Evolutionary conservation across 1,140 invertebrate species (phyloP), one percentile per base, ranked within the genome.

Genomic region (Sesamia nonagrioides): DNA sequence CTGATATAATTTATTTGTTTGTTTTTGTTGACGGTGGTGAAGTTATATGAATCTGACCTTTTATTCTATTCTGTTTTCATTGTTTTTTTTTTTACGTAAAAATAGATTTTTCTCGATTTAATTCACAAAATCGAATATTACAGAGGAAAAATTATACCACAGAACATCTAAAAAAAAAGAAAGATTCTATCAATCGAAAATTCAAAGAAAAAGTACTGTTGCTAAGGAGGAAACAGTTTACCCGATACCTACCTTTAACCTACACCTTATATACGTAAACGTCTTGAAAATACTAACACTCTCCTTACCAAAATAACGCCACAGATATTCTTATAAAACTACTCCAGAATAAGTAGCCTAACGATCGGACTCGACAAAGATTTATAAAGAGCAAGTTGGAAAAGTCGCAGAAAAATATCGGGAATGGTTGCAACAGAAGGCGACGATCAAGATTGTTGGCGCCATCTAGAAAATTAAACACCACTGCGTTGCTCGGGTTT

Each of bases 321-420:
- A n/a, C n/a, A n/a, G n/a, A n/a, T n/a, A 48, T 48, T 48, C 13
- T 1, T 52, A 52, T 52, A 52, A 2, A 0, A n/a, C 15, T 52
- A n/a, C 48, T 42, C 5, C 71, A 73, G 54, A 73, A 73, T 73
- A 73, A 45, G 63, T 68, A 18, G 9, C 33, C 48, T 40, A 15
- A 75, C 42, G 40, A 18, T 58, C 35, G 54, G 37, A 35, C 27
- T 33, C 21, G 61, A 68, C 35, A 8, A 50, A 78, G 76, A 71
- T 71, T 78, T 60, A 71, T 71, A 69, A 78, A 71, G 50, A 52
- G 63, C 54, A 69, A 78, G 76, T 78, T 77, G 33, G 52, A 54
- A 56, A 78, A 60, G 35, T 78, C 50, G 75, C 75, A 45, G 66
- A 52, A 56, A 71, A 77, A 68, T 68, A 68, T 78, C 56, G 54